Evolutionary conservation across 2,113 vertebrate species (phyloP).

Genomic region (Acrocephalus arundinaceus): DNA sequence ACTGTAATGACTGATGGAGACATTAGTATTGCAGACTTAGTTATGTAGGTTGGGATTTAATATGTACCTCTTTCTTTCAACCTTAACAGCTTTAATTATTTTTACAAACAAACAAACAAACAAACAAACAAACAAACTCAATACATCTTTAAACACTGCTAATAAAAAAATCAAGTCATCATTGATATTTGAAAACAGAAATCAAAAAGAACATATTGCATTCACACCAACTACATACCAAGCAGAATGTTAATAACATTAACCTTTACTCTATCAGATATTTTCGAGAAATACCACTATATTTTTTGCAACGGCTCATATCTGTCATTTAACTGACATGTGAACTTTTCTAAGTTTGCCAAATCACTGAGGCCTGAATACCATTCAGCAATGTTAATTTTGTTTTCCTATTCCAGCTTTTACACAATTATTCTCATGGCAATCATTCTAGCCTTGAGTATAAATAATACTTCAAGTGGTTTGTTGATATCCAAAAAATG

Average conservation of each 20-base stretch:
- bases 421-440: slow-evolving; percentile 63
- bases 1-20: neutral
- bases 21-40: neutral
- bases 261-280: slow-evolving; percentile 63
- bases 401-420: slow-evolving; percentile 62
- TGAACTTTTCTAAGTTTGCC: slow-evolving; percentile 67
- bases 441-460: slow-evolving; percentile 66
- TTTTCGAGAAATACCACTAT: slow-evolving; percentile 56
- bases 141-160: neutral
- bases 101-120: neutral
- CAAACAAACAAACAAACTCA: neutral
- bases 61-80: slow-evolving; percentile 2
- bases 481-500: slow-evolving; percentile 61
- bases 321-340: slow-evolving; percentile 65
- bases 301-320: slow-evolving; percentile 44
- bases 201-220: slow-evolving; percentile 46
- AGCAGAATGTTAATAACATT: slow-evolving; percentile 61
- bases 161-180: slow-evolving; percentile 19
- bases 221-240: slow-evolving; percentile 59
- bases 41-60: neutral
- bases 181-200: slow-evolving; percentile 57
- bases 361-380: slow-evolving; percentile 69
- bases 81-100: slow-evolving; percentile 28
- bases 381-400: slow-evolving; percentile 67
- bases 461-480: slow-evolving; percentile 59